phyloP scores from a whole-genome alignment of 1,140 invertebrate species.

The Ephestia elutella region DNA sequence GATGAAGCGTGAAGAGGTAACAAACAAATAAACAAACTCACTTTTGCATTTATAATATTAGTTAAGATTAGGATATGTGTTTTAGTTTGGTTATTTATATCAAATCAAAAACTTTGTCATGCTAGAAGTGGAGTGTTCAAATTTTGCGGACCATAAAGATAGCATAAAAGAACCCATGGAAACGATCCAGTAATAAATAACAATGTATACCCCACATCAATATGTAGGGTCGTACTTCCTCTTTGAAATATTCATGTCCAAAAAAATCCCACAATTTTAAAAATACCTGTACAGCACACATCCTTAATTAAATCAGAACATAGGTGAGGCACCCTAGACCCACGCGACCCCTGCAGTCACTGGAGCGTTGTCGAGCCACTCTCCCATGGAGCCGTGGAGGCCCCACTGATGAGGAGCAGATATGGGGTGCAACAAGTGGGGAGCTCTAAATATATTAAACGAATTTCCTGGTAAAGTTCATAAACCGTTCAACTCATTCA shows the following conservation, averaged over 20 bases:
- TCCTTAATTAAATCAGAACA: constrained; percentile 24
- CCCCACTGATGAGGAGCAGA: background rate
- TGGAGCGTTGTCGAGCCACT: constrained; percentile 17
- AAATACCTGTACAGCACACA: constrained; percentile 7
- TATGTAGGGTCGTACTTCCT: background rate
- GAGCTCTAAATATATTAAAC: no score
- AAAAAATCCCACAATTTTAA: background rate
- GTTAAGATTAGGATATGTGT: no score
- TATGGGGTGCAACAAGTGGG: background rate
- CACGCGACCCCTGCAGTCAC: constrained; percentile 8
- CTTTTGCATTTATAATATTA: no score
- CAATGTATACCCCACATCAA: background rate
- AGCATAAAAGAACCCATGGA: no score
- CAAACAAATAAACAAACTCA: no score
- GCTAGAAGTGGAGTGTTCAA: no score
- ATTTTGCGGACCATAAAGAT: no score
- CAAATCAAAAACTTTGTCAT: no score
- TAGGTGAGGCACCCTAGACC: constrained; percentile 17
- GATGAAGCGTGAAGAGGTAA: no score
- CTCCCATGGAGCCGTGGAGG: constrained; percentile 18
- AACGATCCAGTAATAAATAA: background rate
- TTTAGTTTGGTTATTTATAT: no score
- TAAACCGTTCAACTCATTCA: no score
- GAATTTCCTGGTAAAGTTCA: no score
- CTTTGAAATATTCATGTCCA: constrained; percentile 5